A percentile compares a stretch with the other conserved stretches of the same genome.
Evolutionary conservation across 2,113 vertebrate species (phyloP).

Genomic region (Chitala chitala): DNA sequence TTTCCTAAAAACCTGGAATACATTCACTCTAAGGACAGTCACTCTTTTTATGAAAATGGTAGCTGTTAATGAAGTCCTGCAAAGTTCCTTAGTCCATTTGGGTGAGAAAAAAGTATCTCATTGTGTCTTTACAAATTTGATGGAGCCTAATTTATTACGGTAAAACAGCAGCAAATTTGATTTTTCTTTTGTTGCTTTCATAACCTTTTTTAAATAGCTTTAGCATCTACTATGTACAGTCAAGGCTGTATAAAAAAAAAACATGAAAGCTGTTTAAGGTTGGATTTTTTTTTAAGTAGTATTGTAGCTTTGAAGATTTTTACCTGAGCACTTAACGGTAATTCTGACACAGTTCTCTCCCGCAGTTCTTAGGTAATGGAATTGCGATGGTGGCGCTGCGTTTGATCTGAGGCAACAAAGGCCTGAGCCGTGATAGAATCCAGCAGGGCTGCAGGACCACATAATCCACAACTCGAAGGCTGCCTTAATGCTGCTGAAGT

Average conservation of each 20-base stretch:
- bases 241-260: no score
- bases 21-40: no score
- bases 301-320: not conserved
- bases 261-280: not conserved
- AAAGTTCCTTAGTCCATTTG: no score
- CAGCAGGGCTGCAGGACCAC: not conserved
- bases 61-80: no score
- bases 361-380: not conserved
- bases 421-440: not conserved
- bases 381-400: not conserved
- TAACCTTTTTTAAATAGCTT: no score
- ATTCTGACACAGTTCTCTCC: not conserved
- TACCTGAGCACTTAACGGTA: not conserved
- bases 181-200: no score
- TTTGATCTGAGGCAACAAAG: not conserved
- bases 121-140: no score
- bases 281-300: not conserved
- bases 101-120: no score
- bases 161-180: no score
- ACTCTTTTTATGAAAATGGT: no score
- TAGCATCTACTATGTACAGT: no score
- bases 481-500: not conserved
- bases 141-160: no score
- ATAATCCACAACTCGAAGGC: slow-evolving; percentile 11
- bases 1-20: not conserved